phyloP scores from a whole-genome alignment of 2,888 invertebrate species.

The Halictus ligatus region DNA sequence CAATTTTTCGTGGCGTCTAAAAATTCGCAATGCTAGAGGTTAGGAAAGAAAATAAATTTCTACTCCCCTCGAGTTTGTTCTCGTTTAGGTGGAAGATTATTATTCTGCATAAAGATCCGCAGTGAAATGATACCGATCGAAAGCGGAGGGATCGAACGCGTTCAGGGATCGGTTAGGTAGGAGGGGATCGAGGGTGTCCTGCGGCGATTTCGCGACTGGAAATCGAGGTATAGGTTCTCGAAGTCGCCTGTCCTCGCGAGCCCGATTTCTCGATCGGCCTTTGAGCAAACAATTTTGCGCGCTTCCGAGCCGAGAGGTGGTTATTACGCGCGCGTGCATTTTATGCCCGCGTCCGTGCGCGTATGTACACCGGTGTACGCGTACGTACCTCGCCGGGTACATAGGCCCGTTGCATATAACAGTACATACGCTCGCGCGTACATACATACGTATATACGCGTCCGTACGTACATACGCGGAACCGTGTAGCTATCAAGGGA shows the following conservation, averaged over 20 bases:
- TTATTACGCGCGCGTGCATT: conserved; percentile 66
- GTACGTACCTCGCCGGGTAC: conserved; percentile 22
- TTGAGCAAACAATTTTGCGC: conserved; percentile 79
- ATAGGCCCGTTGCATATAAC: not conserved
- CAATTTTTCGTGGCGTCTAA: not conserved
- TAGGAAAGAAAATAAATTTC: no score
- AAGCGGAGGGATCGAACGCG: not conserved
- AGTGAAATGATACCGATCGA: not conserved
- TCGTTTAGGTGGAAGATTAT: not conserved
- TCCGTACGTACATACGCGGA: not conserved
- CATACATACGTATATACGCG: not conserved
- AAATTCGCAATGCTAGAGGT: not conserved
- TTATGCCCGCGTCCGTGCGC: conserved; percentile 29
- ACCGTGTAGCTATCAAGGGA: not conserved
- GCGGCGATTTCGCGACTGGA: not conserved
- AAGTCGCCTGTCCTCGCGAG: not conserved
- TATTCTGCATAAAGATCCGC: not conserved
- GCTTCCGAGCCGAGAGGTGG: conserved; percentile 73
- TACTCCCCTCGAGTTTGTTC: not conserved
- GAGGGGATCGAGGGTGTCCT: not conserved
- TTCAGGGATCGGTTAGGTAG: not conserved
- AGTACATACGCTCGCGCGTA: not conserved
- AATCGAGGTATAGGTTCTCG: not conserved
- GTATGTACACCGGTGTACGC: conserved; percentile 14
- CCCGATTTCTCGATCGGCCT: conserved; percentile 58